A percentile compares a stretch with the other conserved stretches of the same genome.
phyloP scores from a whole-genome alignment of 2,113 vertebrate species.

The Neolamprologus fasciatus region DNA sequence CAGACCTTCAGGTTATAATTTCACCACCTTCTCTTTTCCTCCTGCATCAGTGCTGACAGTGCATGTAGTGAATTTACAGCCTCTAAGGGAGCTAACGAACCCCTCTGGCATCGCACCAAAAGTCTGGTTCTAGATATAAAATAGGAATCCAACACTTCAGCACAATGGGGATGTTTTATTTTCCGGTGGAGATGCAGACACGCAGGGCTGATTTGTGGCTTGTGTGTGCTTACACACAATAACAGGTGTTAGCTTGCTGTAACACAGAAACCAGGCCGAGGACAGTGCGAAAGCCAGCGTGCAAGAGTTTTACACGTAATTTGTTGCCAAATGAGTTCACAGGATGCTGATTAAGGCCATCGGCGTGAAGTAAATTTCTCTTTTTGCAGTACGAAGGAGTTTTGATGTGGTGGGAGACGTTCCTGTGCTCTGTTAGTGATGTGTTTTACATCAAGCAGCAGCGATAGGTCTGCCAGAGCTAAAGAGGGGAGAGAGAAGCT shows the following conservation, averaged over 20 bases:
- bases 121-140: conserved; percentile 21
- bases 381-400: background rate
- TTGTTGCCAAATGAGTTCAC: background rate
- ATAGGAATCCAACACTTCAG: conserved; percentile 35
- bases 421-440: background rate
- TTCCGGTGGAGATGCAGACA: conserved; percentile 18
- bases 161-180: conserved; percentile 49
- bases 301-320: background rate
- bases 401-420: background rate
- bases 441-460: background rate
- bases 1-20: background rate
- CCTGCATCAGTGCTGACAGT: conserved; percentile 17
- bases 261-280: background rate
- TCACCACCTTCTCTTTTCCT: background rate
- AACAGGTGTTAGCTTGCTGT: conserved; percentile 12
- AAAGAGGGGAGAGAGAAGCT: background rate
- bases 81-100: background rate
- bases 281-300: background rate
- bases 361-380: fast-evolving
- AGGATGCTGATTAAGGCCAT: background rate
- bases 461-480: background rate
- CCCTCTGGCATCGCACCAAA: conserved; percentile 2
- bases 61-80: conserved; percentile 27
- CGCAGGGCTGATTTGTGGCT: background rate
- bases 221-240: background rate